Evolutionary conservation across 1,140 invertebrate genomes (phyloP).

Genomic region (Laupala kohalensis): DNA sequence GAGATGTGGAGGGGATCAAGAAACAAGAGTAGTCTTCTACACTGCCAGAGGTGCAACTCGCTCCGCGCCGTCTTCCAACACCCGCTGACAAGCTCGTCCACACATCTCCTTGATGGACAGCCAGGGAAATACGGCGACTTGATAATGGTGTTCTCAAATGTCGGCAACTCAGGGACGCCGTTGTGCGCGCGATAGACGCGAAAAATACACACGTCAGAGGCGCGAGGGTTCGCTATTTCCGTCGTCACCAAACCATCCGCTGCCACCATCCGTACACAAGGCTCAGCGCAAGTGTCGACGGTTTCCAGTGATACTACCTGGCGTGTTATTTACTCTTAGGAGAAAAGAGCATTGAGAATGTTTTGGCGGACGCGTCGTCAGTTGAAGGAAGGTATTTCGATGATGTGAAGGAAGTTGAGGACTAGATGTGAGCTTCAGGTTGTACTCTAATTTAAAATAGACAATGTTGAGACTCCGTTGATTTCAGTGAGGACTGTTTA

Average conservation of each 20-base stretch:
- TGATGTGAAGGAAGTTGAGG: too few relatives aligned
- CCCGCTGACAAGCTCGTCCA: not conserved
- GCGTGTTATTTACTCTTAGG: too few relatives aligned
- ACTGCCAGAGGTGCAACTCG: not conserved
- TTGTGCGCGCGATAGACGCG: not conserved
- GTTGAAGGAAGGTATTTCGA: too few relatives aligned
- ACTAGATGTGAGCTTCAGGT: too few relatives aligned
- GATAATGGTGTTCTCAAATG: not conserved
- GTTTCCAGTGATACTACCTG: not conserved
- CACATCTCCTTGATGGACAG: not conserved
- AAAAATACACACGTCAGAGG: not conserved
- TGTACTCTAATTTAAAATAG: too few relatives aligned
- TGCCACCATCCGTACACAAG: not conserved
- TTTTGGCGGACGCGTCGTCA: too few relatives aligned
- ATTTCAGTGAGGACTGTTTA: too few relatives aligned
- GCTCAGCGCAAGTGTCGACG: too few relatives aligned
- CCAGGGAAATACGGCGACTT: not conserved
- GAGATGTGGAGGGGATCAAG: too few relatives aligned
- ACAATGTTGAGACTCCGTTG: too few relatives aligned
- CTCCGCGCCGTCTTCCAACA: not conserved
- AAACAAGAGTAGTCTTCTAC: too few relatives aligned
- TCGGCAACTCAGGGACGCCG: not conserved
- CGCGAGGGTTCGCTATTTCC: not conserved
- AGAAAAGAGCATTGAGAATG: too few relatives aligned
- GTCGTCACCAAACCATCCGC: not conserved